Percentiles rank a stretch among this genome's conserved stretches.
Conservation (phyloP, 1,140 invertebrate species). For the Heliconius hewitsoni region DNA sequence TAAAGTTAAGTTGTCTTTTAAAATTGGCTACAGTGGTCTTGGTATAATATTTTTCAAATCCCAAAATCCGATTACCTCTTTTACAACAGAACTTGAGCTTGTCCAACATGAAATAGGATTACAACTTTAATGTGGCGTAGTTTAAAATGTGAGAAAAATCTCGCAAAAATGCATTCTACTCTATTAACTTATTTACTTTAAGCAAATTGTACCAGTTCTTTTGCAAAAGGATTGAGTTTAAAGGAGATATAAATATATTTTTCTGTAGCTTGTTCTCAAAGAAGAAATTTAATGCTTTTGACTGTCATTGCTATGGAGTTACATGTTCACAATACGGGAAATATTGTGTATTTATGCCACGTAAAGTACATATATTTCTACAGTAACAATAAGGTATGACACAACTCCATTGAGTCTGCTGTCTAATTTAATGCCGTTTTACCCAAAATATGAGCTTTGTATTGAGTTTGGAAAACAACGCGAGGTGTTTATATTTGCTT, state of each 20-base stretch:
- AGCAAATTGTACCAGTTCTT: not conserved
- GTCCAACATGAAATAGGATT: slow-evolving; percentile 31
- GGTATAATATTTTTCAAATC: slow-evolving; percentile 15
- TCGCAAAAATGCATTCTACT: slow-evolving; percentile 16
- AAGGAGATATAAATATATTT: not conserved
- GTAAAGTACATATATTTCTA: slow-evolving; percentile 14
- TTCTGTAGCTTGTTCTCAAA: not conserved
- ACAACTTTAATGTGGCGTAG: slow-evolving; percentile 30
- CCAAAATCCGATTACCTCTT: slow-evolving; percentile 18
- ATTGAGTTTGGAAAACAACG: slow-evolving; percentile 40
- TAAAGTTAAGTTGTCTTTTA: not conserved
- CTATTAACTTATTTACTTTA: slow-evolving; percentile 13
- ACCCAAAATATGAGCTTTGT: slow-evolving; percentile 29
- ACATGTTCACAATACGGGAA: not conserved
- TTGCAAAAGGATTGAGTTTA: not conserved
- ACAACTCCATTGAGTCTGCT: slow-evolving; percentile 21
- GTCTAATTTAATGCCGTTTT: slow-evolving; percentile 25
- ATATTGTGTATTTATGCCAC: not conserved
- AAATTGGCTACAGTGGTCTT: not conserved
- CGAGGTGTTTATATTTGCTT: slow-evolving; percentile 26
- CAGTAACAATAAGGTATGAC: slow-evolving; percentile 27
- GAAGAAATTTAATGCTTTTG: not conserved
- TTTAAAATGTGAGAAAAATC: slow-evolving; percentile 29
- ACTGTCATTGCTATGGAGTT: not conserved
- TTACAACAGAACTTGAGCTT: slow-evolving; percentile 27